These are phyloP conservation scores for Pollenia angustigena DNA, from an alignment of 2,888 invertebrate species.

Conservation along the genomic window DNA sequence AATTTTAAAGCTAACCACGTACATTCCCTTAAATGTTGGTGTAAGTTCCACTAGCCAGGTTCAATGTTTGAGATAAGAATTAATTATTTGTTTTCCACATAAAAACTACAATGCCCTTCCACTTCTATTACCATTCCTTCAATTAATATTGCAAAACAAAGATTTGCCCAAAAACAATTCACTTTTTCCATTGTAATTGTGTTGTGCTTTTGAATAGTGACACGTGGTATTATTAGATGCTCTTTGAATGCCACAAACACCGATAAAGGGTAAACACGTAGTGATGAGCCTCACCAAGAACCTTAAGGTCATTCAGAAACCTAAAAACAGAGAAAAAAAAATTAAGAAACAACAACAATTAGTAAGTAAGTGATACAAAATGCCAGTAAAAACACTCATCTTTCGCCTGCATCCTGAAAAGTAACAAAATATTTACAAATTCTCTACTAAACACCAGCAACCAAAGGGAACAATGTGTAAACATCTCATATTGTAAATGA, in stretches of 20 bases:
- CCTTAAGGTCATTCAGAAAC: constrained; percentile 4
- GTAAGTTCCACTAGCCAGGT: background rate
- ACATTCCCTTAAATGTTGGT: background rate
- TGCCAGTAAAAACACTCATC: background rate
- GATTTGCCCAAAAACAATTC: constrained; percentile 6
- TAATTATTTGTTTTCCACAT: constrained; percentile 76
- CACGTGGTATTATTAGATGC: constrained; percentile 66
- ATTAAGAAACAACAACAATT: constrained; percentile 32
- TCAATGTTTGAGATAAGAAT: constrained; percentile 75
- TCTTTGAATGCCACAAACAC: background rate
- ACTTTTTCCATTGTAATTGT: constrained; percentile 20
- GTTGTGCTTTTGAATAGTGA: constrained; percentile 36
- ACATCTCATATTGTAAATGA: constrained; percentile 26
- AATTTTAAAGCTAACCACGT: background rate
- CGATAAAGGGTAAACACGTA: background rate
- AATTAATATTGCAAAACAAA: background rate
- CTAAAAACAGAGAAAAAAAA: background rate
- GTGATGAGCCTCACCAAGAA: background rate
- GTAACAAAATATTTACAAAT: constrained; percentile 62
- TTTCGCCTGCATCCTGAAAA: constrained; percentile 24
- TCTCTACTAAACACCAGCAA: constrained; percentile 22
- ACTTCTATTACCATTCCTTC: background rate
- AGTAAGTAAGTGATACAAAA: constrained; percentile 47
- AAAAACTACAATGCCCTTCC: background rate
- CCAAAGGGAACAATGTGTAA: background rate